phyloP scores from a whole-genome alignment of 2,888 invertebrate genomes.

The Calliphora vomitoria region DNA sequence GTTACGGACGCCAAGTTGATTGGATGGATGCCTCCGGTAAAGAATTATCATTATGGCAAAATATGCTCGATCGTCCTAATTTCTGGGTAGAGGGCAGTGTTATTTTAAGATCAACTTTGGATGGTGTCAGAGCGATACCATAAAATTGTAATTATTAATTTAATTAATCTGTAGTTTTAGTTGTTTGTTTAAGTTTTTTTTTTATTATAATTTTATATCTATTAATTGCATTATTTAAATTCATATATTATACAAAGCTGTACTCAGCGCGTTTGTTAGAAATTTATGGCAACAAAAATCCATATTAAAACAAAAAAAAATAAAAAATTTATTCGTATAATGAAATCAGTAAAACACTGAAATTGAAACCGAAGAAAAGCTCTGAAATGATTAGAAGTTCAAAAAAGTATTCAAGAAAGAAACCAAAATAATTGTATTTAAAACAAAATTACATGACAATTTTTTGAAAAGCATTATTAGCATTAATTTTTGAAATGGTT shows the following conservation, averaged over 20 bases:
- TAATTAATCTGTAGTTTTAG: conserved; percentile 51
- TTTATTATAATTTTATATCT: conserved; percentile 5
- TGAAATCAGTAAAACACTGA: conserved; percentile 2
- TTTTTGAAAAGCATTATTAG: conserved; percentile 81
- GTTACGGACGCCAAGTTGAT: conserved; percentile 93
- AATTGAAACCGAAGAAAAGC: not conserved
- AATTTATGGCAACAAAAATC: conserved; percentile 14
- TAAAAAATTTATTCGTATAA: conserved; percentile 11
- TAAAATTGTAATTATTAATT: conserved; percentile 75
- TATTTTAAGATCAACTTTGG: conserved; percentile 91
- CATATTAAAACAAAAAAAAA: conserved; percentile 2
- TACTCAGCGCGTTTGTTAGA: not conserved
- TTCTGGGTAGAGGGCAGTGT: conserved; percentile 99
- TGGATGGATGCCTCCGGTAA: conserved; percentile 98
- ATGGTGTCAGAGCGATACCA: conserved; percentile 84
- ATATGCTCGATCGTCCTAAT: conserved; percentile 96
- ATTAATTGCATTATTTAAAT: conserved; percentile 22
- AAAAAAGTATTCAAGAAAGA: conserved; percentile 51
- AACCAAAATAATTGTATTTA: conserved; percentile 60
- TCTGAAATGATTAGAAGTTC: not conserved
- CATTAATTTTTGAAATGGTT: conserved; percentile 54
- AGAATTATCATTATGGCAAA: conserved; percentile 96
- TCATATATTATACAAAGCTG: not conserved
- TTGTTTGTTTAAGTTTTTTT: conserved; percentile 36
- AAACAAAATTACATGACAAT: conserved; percentile 75